phyloP scores from a whole-genome alignment of 30 jellyfish, hydroid and myxozoan species.

The Aurelia aurita region DNA sequence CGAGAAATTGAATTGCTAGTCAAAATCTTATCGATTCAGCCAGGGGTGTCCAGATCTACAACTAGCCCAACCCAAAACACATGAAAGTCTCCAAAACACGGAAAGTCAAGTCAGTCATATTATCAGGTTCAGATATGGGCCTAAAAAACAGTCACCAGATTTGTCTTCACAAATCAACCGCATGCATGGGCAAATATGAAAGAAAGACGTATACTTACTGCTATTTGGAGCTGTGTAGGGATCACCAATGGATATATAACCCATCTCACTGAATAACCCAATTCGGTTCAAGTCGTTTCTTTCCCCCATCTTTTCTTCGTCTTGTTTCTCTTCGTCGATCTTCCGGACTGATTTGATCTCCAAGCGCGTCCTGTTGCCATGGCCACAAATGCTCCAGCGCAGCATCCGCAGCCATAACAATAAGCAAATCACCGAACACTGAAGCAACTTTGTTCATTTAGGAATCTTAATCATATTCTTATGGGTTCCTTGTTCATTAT shows the following conservation, averaged over 20 bases:
- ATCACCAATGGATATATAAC: conserved; percentile 91
- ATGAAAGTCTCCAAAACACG: too few species aligned
- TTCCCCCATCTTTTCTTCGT: conserved; percentile 40
- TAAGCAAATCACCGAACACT: too few species aligned
- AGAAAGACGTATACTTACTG: conserved; percentile 51
- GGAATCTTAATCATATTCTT: too few species aligned
- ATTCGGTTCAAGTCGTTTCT: conserved; percentile 84
- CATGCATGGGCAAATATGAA: background rate
- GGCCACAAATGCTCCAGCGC: conserved; percentile 27
- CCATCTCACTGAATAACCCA: conserved; percentile 96
- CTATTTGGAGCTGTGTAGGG: conserved; percentile 79
- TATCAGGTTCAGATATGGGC: too few species aligned
- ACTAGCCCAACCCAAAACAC: too few species aligned
- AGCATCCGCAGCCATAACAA: background rate
- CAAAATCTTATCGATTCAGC: too few species aligned
- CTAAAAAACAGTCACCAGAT: too few species aligned
- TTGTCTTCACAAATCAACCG: background rate
- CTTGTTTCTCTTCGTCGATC: background rate
- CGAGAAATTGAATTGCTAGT: too few species aligned
- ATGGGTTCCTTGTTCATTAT: too few species aligned
- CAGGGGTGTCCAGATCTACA: too few species aligned
- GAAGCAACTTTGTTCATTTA: too few species aligned
- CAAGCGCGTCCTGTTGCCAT: conserved; percentile 12
- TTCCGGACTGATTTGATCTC: background rate
- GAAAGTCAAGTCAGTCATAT: too few species aligned